Percentiles rank a stretch among this genome's conserved stretches.
These are phyloP conservation scores for Chesias legatella DNA, from an alignment of 2,888 invertebrate species.

Conservation along the genomic window DNA sequence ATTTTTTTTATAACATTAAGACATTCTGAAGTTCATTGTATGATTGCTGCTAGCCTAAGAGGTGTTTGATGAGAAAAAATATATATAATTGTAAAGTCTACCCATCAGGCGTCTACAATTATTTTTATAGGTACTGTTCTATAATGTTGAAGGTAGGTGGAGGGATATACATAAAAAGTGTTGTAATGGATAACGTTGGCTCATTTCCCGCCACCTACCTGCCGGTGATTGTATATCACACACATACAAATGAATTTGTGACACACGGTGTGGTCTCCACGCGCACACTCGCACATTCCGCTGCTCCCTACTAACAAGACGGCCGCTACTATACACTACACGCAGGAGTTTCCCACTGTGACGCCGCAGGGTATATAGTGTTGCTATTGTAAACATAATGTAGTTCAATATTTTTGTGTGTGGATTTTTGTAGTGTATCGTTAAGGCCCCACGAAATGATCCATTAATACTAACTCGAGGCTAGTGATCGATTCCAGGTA, in stretches of 20 bases:
- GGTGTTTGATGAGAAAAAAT: too few relatives aligned
- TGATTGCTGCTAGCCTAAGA: not conserved
- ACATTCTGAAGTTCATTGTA: too few relatives aligned
- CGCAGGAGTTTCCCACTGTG: conserved; percentile 27
- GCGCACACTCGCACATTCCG: conserved; percentile 74
- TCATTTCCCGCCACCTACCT: conserved; percentile 39
- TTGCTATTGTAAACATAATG: conserved; percentile 18
- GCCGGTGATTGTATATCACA: conserved; percentile 30
- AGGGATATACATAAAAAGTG: conserved; percentile 34
- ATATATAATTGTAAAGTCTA: too few relatives aligned
- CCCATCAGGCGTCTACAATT: too few relatives aligned
- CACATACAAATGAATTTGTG: conserved; percentile 37
- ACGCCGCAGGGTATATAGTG: conserved; percentile 27
- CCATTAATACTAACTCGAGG: conserved; percentile 72
- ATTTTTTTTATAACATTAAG: too few relatives aligned
- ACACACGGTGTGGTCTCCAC: conserved; percentile 76
- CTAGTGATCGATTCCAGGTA: conserved; percentile 64
- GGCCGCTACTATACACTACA: conserved; percentile 57
- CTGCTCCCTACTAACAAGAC: conserved; percentile 72
- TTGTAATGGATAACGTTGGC: too few relatives aligned
- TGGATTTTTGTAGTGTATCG: conserved; percentile 47
- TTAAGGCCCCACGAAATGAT: conserved; percentile 58
- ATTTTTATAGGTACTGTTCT: too few relatives aligned
- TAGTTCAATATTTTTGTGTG: conserved; percentile 16
- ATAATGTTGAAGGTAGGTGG: conserved; percentile 31